Conservation (phyloP, 2,113 vertebrate species). For the Cygnus buccinator region DNA sequence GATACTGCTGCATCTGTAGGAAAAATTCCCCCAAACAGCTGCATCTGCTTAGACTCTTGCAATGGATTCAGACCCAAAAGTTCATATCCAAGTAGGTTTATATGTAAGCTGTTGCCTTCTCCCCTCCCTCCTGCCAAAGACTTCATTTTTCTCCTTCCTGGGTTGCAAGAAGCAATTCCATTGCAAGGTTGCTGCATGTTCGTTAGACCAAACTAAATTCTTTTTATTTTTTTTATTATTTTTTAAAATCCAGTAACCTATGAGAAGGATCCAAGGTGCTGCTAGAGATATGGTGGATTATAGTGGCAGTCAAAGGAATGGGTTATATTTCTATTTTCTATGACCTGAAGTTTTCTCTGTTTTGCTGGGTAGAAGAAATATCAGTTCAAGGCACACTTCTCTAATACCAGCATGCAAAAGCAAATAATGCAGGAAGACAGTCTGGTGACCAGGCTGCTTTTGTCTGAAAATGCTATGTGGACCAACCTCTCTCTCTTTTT, state of each 20-base stretch:
- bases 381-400: background rate
- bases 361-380: background rate
- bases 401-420: background rate
- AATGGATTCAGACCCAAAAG: background rate
- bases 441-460: background rate
- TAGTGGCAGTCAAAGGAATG: background rate
- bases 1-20: background rate
- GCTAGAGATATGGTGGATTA: background rate
- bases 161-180: background rate
- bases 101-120: background rate
- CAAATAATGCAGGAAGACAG: background rate
- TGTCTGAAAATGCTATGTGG: background rate
- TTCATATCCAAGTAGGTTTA: background rate
- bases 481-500: background rate
- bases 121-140: background rate
- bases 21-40: background rate
- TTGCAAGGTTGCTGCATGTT: background rate
- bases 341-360: background rate
- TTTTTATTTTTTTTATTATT: background rate
- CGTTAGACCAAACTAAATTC: background rate
- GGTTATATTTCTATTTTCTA: background rate
- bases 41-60: background rate
- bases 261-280: background rate
- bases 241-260: background rate
- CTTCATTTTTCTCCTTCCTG: background rate